phyloP scores from a whole-genome alignment of 2,797 vertebrate species.

The Ibycter americanus region DNA sequence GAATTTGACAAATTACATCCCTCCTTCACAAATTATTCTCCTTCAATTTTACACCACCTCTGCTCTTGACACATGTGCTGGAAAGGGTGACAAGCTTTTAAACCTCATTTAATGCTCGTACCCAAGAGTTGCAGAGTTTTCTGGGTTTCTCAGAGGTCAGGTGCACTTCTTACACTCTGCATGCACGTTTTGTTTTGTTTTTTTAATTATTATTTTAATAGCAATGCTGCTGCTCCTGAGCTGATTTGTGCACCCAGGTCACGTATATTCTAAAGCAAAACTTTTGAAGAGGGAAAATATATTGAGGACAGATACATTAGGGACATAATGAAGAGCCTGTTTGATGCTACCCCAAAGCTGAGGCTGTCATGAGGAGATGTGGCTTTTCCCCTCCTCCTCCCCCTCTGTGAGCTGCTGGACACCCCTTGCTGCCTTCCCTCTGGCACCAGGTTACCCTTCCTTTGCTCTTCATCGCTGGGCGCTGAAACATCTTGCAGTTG shows the following conservation, averaged over 20 bases:
- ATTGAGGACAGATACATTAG: neutral
- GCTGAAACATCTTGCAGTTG: rapidly evolving
- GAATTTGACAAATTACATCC: neutral
- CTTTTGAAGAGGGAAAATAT: neutral
- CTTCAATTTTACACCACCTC: neutral
- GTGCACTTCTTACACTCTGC: neutral
- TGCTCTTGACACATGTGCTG: neutral
- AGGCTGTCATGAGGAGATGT: neutral
- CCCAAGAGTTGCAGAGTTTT: neutral
- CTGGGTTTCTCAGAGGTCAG: neutral
- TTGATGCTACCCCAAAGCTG: neutral
- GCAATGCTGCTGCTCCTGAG: neutral
- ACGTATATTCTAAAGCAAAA: neutral
- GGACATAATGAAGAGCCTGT: neutral
- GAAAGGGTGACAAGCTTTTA: neutral
- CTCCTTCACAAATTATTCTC: neutral
- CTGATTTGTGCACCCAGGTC: neutral
- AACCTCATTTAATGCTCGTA: neutral
- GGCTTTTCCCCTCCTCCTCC: neutral
- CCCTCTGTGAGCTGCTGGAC: neutral
- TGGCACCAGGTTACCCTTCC: neutral
- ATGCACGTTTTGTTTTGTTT: neutral
- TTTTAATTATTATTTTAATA: neutral
- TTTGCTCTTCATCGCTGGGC: rapidly evolving
- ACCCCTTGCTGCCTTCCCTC: neutral